Percentiles rank a stretch among this genome's conserved stretches.
These are phyloP conservation scores for Alauda arvensis DNA, from an alignment of 2,797 vertebrate genomes.

Conservation along the genomic window DNA sequence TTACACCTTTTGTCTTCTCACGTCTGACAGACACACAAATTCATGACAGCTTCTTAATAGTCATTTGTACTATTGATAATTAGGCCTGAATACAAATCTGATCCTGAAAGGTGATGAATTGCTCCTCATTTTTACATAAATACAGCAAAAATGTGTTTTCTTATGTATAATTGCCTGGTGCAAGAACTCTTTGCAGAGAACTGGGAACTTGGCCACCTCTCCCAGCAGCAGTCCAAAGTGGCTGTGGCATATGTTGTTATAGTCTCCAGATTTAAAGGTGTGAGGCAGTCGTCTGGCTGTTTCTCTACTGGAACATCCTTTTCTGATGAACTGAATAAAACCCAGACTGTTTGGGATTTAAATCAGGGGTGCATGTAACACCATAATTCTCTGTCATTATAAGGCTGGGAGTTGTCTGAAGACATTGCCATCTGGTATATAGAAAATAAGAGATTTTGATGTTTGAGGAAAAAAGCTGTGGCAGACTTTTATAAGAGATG, in stretches of 20 bases:
- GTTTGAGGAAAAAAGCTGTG: background rate
- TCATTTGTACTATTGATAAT: background rate
- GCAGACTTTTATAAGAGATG: background rate
- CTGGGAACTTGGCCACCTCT: background rate
- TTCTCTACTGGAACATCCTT: background rate
- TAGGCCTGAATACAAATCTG: background rate
- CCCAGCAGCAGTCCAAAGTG: background rate
- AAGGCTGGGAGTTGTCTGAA: conserved; percentile 15
- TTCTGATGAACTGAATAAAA: conserved; percentile 18
- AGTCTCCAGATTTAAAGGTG: conserved; percentile 2
- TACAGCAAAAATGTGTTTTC: background rate
- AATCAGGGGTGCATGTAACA: background rate
- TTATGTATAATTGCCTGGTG: background rate
- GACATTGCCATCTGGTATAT: conserved; percentile 4
- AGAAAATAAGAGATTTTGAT: background rate
- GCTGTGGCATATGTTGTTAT: background rate
- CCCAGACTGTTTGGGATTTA: background rate
- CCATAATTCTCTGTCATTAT: background rate
- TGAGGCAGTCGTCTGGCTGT: background rate
- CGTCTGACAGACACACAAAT: background rate
- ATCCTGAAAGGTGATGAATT: background rate
- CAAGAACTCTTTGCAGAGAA: background rate
- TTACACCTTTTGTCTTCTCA: background rate
- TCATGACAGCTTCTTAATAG: background rate
- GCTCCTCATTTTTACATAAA: background rate